Conservation (phyloP, 1,140 invertebrate genomes). For the Drosophila malerkotliana region DNA sequence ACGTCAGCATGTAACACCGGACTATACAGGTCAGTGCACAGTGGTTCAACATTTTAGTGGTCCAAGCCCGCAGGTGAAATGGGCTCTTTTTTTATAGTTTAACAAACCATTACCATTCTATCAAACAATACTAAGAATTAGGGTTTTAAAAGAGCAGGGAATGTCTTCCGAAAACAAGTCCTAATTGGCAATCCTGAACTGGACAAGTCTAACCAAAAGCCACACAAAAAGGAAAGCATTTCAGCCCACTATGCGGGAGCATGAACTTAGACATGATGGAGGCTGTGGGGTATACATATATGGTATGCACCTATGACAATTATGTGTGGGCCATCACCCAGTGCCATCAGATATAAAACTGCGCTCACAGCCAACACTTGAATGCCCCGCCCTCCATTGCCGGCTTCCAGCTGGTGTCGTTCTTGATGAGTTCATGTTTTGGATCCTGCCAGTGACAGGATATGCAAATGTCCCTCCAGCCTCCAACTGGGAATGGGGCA, state of each 20-base stretch:
- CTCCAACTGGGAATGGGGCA: slow-evolving; percentile 5
- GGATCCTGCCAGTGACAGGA: slow-evolving; percentile 75
- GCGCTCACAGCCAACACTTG: slow-evolving; percentile 57
- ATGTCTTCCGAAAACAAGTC: too few species aligned
- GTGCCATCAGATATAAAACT: slow-evolving; percentile 55
- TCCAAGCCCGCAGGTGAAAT: background rate
- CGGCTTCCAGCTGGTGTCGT: slow-evolving; percentile 55
- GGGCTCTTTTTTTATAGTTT: too few species aligned
- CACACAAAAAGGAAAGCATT: background rate
- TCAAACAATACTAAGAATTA: too few species aligned
- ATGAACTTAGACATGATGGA: slow-evolving; percentile 15
- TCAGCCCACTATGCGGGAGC: slow-evolving; percentile 1
- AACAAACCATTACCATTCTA: too few species aligned
- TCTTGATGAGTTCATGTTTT: slow-evolving; percentile 78
- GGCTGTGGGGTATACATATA: slow-evolving; percentile 12
- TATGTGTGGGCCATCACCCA: slow-evolving; percentile 46
- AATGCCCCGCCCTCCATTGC: slow-evolving; percentile 5
- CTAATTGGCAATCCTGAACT: too few species aligned
- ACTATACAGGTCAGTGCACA: slow-evolving; percentile 77
- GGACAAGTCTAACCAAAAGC: too few species aligned
- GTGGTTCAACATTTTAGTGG: slow-evolving; percentile 3
- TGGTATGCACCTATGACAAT: slow-evolving; percentile 48
- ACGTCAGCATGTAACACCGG: slow-evolving; percentile 83
- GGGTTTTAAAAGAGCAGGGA: too few species aligned
- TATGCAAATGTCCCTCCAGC: slow-evolving; percentile 74